phyloP scores from a whole-genome alignment of 2,888 invertebrate species.

The Ptilodon capucinus region DNA sequence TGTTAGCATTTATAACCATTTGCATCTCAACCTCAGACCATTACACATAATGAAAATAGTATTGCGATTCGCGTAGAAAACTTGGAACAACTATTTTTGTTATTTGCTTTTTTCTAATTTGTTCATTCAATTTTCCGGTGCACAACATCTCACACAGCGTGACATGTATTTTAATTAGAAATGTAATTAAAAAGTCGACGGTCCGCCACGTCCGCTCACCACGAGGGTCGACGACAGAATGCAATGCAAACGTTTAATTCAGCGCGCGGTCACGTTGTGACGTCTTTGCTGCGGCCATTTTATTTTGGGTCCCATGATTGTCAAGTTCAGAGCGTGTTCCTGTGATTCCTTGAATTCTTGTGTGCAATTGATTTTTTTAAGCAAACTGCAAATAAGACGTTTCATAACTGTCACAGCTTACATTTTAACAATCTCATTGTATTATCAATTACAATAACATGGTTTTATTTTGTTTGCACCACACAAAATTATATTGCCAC shows the following conservation, averaged over 20 bases:
- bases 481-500: too few species aligned
- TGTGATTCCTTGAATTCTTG: background rate
- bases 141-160: conserved; percentile 35
- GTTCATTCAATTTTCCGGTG: conserved; percentile 40
- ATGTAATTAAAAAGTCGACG: conserved; percentile 54
- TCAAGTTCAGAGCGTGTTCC: conserved; percentile 2
- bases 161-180: conserved; percentile 58
- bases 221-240: conserved; percentile 45
- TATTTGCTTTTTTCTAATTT: conserved; percentile 31
- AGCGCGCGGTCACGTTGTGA: conserved; percentile 49
- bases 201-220: conserved; percentile 36
- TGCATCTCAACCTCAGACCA: background rate
- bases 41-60: conserved; percentile 27
- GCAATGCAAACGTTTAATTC: conserved; percentile 65
- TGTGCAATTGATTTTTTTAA: background rate
- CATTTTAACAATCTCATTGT: too few species aligned
- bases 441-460: too few species aligned
- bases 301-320: conserved; percentile 17
- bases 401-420: too few species aligned
- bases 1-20: background rate
- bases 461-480: too few species aligned
- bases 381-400: too few species aligned
- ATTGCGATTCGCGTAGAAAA: conserved; percentile 24
- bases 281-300: conserved; percentile 45
- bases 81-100: conserved; percentile 19